phyloP scores from a whole-genome alignment of 2,113 vertebrate genomes.

The Meriones unguiculatus region DNA sequence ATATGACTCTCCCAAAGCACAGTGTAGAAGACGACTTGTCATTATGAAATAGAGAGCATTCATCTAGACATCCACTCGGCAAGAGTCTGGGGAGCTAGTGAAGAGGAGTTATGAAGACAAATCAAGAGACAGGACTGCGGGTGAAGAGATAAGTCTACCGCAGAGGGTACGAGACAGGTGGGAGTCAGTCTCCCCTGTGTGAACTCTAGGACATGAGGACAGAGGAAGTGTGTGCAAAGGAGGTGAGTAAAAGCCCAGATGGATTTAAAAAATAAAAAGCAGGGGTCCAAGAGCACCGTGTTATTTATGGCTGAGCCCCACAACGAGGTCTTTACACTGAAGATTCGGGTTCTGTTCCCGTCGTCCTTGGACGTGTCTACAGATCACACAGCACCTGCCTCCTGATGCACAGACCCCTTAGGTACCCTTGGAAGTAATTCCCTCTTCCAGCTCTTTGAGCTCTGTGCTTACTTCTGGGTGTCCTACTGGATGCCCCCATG shows the following conservation, averaged over 20 bases:
- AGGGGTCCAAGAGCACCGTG: not conserved
- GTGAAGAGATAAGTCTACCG: not conserved
- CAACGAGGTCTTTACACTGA: not conserved
- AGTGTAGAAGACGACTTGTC: not conserved
- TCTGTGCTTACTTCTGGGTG: not conserved
- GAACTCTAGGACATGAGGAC: not conserved
- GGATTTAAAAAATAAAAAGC: not conserved
- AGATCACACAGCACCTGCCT: not conserved
- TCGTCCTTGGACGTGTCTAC: rapidly evolving
- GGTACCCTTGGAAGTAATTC: not conserved
- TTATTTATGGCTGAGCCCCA: no score
- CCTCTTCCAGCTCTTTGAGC: not conserved
- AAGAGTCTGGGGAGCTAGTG: no score
- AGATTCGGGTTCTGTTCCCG: not conserved
- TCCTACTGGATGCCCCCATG: not conserved
- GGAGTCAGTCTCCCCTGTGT: not conserved
- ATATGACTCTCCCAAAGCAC: not conserved
- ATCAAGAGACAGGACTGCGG: not conserved
- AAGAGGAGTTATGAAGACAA: not conserved
- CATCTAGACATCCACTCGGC: rapidly evolving
- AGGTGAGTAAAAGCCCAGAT: not conserved
- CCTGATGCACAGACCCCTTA: not conserved
- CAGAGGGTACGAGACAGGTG: rapidly evolving
- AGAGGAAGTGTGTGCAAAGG: not conserved
- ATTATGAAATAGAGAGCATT: not conserved